Conservation (phyloP, 1,140 invertebrate species). For the Hylaeus volcanicus region DNA sequence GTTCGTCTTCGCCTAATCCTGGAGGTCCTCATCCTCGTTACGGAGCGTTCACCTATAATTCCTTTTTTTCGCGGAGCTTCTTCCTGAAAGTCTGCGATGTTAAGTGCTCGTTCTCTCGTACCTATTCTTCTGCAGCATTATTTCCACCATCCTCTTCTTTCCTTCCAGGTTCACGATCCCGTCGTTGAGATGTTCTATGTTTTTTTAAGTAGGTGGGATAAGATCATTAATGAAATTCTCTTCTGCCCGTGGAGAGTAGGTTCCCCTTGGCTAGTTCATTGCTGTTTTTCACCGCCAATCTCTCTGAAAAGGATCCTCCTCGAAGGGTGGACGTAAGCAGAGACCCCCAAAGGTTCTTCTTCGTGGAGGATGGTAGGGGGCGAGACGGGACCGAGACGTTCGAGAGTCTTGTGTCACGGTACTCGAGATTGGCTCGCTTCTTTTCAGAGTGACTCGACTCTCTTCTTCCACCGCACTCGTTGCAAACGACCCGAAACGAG, state of each 20-base stretch:
- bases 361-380: neutral
- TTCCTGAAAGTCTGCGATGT: constrained; percentile 30
- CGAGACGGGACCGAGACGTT: constrained; percentile 29
- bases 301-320: constrained; percentile 51
- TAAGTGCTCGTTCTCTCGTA: neutral
- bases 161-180: constrained; percentile 18
- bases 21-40: constrained; percentile 36
- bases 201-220: constrained; percentile 62
- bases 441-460: constrained; percentile 38
- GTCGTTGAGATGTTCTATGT: constrained; percentile 50
- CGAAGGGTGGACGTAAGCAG: constrained; percentile 50
- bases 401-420: constrained; percentile 51
- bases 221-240: constrained; percentile 69
- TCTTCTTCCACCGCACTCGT: constrained; percentile 43
- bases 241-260: constrained; percentile 39
- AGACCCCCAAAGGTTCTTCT: constrained; percentile 15
- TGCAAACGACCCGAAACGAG: constrained; percentile 62
- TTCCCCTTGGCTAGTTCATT: constrained; percentile 41
- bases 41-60: constrained; percentile 52
- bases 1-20: constrained; percentile 43
- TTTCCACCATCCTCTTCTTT: no score
- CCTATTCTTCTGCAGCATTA: no score
- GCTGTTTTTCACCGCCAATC: constrained; percentile 53
- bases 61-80: constrained; percentile 37
- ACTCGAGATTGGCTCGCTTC: constrained; percentile 54